Conservation (phyloP, 1,140 invertebrate genomes). For the Zaprionus camerounensis region DNA sequence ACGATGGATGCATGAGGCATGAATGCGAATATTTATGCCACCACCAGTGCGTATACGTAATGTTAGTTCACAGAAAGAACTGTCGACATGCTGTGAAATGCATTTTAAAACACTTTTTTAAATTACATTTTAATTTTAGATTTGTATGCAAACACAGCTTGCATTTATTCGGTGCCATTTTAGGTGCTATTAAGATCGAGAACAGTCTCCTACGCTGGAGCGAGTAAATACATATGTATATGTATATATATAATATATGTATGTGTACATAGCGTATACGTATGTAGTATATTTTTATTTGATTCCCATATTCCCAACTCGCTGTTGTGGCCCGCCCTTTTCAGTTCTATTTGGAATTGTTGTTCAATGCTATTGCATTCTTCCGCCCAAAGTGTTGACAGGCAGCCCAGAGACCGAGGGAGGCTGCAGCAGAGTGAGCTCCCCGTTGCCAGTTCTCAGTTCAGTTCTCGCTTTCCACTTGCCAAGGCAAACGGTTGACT, state of each 20-base stretch:
- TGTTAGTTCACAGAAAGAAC: background rate
- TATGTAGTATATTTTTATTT: constrained; percentile 1
- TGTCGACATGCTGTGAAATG: background rate
- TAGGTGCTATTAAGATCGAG: background rate
- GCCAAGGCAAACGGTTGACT: constrained; percentile 6
- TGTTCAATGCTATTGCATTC: constrained; percentile 67
- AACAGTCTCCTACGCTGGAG: background rate
- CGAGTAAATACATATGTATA: background rate
- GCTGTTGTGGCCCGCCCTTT: constrained; percentile 23
- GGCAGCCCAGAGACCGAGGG: constrained; percentile 19
- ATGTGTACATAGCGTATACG: background rate
- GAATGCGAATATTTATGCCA: background rate
- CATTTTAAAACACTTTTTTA: background rate
- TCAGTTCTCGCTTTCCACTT: constrained; percentile 2
- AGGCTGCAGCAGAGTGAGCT: background rate
- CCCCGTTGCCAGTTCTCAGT: constrained; percentile 6
- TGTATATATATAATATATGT: background rate
- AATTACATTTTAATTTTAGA: background rate
- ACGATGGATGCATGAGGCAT: background rate
- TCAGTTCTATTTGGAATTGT: constrained; percentile 43
- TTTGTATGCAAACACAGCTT: background rate
- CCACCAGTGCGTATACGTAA: constrained; percentile 19
- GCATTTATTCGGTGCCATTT: background rate
- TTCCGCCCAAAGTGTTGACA: constrained; percentile 67
- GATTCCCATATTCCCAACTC: background rate